Percentiles rank a stretch among this genome's conserved stretches.
These are phyloP conservation scores for Calycopis cecrops DNA, from an alignment of 1,140 invertebrate species.

Conservation along the genomic window DNA sequence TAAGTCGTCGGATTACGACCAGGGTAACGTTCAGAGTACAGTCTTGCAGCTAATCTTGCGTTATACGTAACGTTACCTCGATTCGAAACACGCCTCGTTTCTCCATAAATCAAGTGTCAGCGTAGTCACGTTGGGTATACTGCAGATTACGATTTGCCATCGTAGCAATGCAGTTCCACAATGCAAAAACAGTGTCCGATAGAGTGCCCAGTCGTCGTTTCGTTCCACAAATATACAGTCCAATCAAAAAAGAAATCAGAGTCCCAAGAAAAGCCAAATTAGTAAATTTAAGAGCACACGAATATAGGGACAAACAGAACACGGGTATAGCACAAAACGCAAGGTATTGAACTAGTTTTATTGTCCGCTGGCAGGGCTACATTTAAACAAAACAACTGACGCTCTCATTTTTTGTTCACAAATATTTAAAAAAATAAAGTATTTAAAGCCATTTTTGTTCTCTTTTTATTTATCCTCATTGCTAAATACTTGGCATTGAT, in stretches of 20 bases:
- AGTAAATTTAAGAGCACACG: neutral
- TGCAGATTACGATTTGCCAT: too few relatives aligned
- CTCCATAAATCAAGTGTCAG: constrained; percentile 6
- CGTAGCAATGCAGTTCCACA: too few relatives aligned
- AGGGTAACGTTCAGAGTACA: neutral
- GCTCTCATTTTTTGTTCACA: too few relatives aligned
- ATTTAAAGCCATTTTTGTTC: too few relatives aligned
- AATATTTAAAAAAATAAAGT: too few relatives aligned
- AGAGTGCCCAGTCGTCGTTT: neutral
- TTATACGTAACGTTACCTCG: constrained; percentile 1
- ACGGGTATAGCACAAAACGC: neutral
- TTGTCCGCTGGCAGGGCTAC: too few relatives aligned
- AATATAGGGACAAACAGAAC: neutral
- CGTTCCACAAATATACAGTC: too few relatives aligned
- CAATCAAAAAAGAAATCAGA: constrained; percentile 3
- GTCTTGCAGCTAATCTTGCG: constrained; percentile 1
- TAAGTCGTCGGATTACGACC: neutral
- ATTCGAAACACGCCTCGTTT: constrained; percentile 5
- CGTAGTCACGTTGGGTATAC: neutral
- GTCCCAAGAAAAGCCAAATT: constrained; percentile 4
- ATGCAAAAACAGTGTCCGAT: neutral
- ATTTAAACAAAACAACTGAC: too few relatives aligned
- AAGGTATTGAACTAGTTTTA: neutral
- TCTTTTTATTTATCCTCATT: too few relatives aligned
- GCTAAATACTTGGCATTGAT: too few relatives aligned